Percentiles rank a stretch among this genome's conserved stretches.
phyloP scores from a whole-genome alignment of 2,113 vertebrate species.

The Ammospiza caudacuta region DNA sequence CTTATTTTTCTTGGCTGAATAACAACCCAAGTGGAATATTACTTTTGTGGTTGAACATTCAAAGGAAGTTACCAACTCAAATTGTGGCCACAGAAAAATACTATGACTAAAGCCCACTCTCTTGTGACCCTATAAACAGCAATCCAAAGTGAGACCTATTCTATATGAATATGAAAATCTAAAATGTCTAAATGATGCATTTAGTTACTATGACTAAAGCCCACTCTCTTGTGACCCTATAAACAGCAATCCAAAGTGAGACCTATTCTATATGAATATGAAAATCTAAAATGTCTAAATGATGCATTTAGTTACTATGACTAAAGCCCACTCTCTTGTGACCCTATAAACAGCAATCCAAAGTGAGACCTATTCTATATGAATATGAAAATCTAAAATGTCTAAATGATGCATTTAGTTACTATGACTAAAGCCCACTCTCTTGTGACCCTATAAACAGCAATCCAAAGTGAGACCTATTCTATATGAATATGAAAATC shows the following conservation, averaged over 20 bases:
- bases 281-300: no score
- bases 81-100: not conserved
- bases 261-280: no score
- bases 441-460: not conserved
- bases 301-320: no score
- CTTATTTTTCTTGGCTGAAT: not conserved
- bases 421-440: not conserved
- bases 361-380: not conserved
- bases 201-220: no score
- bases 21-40: not conserved
- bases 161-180: not conserved
- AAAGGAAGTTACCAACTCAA: fast-evolving
- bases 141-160: not conserved
- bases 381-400: not conserved
- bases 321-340: not conserved
- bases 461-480: not conserved
- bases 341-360: not conserved
- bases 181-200: not conserved
- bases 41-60: not conserved
- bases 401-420: not conserved
- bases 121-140: not conserved
- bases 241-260: no score
- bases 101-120: not conserved
- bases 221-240: no score
- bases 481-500: not conserved